Conservation (phyloP, 1,140 invertebrate genomes). For the Trichonephila clavipes region DNA sequence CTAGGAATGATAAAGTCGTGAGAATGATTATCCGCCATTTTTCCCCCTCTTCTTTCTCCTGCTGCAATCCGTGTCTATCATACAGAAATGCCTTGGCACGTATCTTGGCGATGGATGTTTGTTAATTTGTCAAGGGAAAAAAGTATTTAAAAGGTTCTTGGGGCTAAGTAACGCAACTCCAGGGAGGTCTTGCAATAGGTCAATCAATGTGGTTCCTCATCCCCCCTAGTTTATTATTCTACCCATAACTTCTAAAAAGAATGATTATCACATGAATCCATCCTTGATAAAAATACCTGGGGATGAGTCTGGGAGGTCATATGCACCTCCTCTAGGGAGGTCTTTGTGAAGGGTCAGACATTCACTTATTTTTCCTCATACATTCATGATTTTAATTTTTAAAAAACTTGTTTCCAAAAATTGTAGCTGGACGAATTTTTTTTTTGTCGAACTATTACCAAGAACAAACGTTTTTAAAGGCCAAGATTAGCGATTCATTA, state of each 20-base stretch:
- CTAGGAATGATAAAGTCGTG: conserved; percentile 63
- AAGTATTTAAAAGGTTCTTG: background rate
- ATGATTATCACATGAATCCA: background rate
- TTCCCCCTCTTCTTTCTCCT: background rate
- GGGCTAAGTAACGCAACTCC: conserved; percentile 28
- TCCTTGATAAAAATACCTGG: background rate
- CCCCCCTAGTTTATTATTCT: background rate
- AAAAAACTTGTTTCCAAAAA: background rate
- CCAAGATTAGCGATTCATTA: too few relatives aligned
- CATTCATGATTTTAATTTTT: background rate
- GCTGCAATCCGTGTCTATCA: background rate
- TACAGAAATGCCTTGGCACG: background rate
- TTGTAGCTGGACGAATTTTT: too few relatives aligned
- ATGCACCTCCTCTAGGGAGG: conserved; percentile 36
- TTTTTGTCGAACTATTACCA: too few relatives aligned
- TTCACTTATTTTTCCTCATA: background rate
- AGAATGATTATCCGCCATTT: conserved; percentile 45
- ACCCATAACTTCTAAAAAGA: background rate
- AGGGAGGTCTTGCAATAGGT: conserved; percentile 9
- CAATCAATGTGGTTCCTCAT: background rate
- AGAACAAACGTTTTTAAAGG: too few relatives aligned
- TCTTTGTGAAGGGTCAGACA: background rate
- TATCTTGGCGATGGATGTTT: background rate
- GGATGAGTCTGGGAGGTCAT: conserved; percentile 1
- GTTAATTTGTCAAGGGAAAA: conserved; percentile 69